Evolutionary conservation across 53 echinoderm and acorn worm genomes (phyloP), one percentile per base, ranked within the genome.

Genomic region (Patiria pectinifera): DNA sequence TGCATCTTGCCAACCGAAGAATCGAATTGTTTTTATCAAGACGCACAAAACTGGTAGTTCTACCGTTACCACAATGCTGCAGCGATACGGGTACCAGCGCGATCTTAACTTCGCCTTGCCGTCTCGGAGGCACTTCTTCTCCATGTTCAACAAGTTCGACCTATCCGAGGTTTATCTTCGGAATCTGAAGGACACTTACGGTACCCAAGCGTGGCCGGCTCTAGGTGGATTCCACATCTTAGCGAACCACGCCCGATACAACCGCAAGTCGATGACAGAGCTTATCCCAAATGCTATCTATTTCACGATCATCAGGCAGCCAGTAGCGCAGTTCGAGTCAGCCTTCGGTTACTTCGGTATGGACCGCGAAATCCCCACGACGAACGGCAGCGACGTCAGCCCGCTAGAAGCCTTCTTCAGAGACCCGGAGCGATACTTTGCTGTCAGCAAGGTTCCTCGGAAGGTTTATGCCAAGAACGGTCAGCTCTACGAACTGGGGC

Each of bases 21-120:
- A 92, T 71, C 78, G 70, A 9, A 85, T 94, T 21, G 93, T 96
- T 15, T 95, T 83, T 21, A 80, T 92, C 45, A 95, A 96, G 86
- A 96, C 94, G 6, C 95, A 96, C 82, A 96, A 95, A 62, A 95
- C 96, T 16, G 96, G 89, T 45, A 94, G 95, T 45, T 91, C 95
- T 11, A 96, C 95, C n/a, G 45, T 95, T 43, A 93, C 95, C 4
- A 69, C 94, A 0, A 94, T 95, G 18, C 85, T 97, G 9, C 92
- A 95, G 62, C 82, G 97, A 19, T 97, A 91, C 91, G 97, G 95
- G 2, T 95, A 95, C 86, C 71, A 23, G 12, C 74, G 92, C 10
- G 86, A 89, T 78, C 90, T 93, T 11, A 82, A 80, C 60, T 95
- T 95, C 89, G 93, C 95, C 76, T 24, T 96, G 58, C 62, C 59